A percentile compares a stretch with the other conserved stretches of the same genome.
Conservation (phyloP, 2,888 invertebrate species). For the Drosophila multiciliata region DNA sequence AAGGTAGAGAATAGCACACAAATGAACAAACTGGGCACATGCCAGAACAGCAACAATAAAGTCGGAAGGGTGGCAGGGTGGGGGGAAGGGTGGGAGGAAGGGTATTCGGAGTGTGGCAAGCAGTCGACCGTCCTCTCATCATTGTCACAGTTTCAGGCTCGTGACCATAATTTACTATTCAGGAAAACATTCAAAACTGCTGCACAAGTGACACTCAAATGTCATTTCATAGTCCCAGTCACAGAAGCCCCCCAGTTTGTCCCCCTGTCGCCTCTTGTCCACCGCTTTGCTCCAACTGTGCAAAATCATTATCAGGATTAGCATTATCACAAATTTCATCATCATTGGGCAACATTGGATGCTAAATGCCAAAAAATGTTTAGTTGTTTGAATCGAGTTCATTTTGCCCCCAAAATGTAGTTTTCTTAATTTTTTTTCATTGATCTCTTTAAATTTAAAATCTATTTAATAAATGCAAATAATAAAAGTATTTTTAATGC, state of each 20-base stretch:
- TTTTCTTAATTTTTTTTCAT: neutral
- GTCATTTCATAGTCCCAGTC: constrained; percentile 67
- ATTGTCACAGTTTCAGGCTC: constrained; percentile 37
- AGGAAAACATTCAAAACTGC: constrained; percentile 76
- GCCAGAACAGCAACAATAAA: constrained; percentile 18
- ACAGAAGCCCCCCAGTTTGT: constrained; percentile 19
- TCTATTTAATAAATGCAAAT: neutral
- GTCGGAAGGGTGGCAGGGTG: neutral
- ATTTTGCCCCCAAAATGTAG: constrained; percentile 7
- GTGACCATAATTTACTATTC: constrained; percentile 76
- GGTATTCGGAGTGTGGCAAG: neutral
- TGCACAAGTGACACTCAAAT: constrained; percentile 77
- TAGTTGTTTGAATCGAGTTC: constrained; percentile 33
- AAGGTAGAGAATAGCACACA: neutral
- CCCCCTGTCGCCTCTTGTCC: neutral
- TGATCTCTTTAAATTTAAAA: neutral
- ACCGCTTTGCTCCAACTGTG: constrained; percentile 1
- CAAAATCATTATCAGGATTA: constrained; percentile 26
- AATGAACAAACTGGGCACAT: constrained; percentile 10
- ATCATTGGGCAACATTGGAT: constrained; percentile 41
- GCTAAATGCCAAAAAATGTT: constrained; percentile 69
- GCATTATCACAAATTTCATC: constrained; percentile 13
- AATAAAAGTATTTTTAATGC: neutral
- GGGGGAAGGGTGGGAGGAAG: neutral
- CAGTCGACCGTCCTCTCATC: constrained; percentile 8